Evolutionary conservation across 1,140 invertebrate genomes (phyloP), one percentile per base, ranked within the genome.

Genomic region (Cardiocondyla obscurior): DNA sequence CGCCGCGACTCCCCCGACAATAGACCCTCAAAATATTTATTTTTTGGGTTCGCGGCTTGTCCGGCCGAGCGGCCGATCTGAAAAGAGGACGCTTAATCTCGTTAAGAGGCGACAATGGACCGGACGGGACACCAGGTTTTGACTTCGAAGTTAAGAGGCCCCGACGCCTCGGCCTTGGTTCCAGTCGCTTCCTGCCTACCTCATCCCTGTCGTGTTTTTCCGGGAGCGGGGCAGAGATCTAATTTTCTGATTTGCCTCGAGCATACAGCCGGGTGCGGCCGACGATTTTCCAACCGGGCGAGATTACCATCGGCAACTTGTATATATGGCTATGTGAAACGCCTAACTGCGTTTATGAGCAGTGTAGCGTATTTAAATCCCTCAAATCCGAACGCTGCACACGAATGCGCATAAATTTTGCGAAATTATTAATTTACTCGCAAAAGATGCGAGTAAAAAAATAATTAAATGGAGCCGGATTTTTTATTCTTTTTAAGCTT

Each of bases 1-100:
- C 58, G 51, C 53, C 53, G 57, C 81, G 81, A 60, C 74, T 57
- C 16, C 25, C 55, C 39, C 69, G 53, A 91, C 90, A 91, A 90
- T 90, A 70, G 79, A 30, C 28, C 90, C 84, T 92, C 89, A 85
- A 92, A 92, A 92, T 92, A 92, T 92, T 92, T 92, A 91, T 92
- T 90, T 91, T 91, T 53, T 67, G 36, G 73, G 3, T 3, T 60
- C 57, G 60, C 22, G 58, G 62, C 22, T 83, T 51, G 69, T 39
- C 36, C 89, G 62, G 79, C 36, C 64, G 65, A 81, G 30, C 83
- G 85, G 72, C 65, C 87, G 86, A 53, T 55, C 36, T 90, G 62
- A 90, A 91, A 89, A 64, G 28, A 33, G 36, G 5, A 60, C 60
- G 60, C 46, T 42, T 91, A 91, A 92, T 91, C 89, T 90, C 64